Base-by-base conservation (phyloP, 2,888 invertebrate species). In the Loripinus fragilis region DNA sequence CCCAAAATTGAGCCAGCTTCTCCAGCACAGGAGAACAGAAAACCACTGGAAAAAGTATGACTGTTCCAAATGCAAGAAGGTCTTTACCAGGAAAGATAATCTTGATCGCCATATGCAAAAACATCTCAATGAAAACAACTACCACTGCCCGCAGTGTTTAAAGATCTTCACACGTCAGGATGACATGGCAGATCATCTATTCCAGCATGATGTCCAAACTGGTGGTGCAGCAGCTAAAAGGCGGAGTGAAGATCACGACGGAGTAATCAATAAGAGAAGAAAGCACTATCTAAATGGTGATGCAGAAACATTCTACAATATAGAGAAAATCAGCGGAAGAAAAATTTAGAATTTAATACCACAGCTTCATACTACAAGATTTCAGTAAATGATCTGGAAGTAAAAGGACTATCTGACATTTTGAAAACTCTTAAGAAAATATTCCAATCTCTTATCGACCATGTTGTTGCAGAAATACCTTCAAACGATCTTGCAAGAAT, bases 281-380 rank as follows among this genome's bases (percentile, higher is more conserved):
- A 15, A 23, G 52, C n/a, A 12, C 7, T 25, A 52, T 17, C 5
- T 25, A 15, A 52, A 2, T 15, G 48, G n/a, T n/a, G 25, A 52
- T 8, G 5, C 45, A 45, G 8, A 8, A 12, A 45, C 15, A 7
- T 60, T 60, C 3, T 74, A 67, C 33, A 20, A 28, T 28, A 72
- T 72, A 45, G 66, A 74, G 28, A 66, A 7, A 52, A 30, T 74
- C 30, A 52, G 52, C 25, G 74, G 67, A 25, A 33, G 35, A 38
- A 72, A 65, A 50, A 72, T 72, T 33, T 48, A 72, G 45, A 72
- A 65, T 65, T 72, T 30, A 65, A 38, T 33, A 65, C 72, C 20
- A 72, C 66, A 10, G 74, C 74, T 8, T 17, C 50, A 10, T 74
- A 67, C 35, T 74, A 52, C 50, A 74, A 52, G 41, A 50, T 72